Base-by-base conservation (phyloP, 2,113 vertebrate genomes). In the Cairina moschata region DNA sequence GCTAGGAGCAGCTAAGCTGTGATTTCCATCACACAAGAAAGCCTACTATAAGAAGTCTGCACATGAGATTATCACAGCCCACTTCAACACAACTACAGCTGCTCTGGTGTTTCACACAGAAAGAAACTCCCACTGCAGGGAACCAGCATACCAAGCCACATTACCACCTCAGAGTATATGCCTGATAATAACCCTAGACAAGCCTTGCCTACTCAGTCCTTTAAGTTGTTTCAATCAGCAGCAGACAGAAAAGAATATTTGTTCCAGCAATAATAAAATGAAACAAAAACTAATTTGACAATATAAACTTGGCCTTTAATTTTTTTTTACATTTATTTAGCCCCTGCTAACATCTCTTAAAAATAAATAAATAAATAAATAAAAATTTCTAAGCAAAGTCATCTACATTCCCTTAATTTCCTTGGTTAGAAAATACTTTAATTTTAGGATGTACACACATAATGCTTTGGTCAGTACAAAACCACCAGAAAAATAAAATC, bases 141-240 rank as follows among this genome's bases (percentile, higher is more conserved):
- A 91, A 4, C 12, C 36, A 59, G 25, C 28, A 44, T 7, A 56
- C 3, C 4, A 13, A 90, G 21, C 5, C 32, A 42, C 0, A 0
- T 36, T 56, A 28, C 20, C 54, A 55, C 7, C 0, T 0, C 26
- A 23, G 13, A 5, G 18, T 20, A 44, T 8, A 4, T 28, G 48
- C 26, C 42, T 72, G 40, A 67, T 80, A 88, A 48, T 2, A 0
- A 67, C 13, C 23, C 40, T 28, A 42, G 63, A 4, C 50, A 67
- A 42, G 23, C n/a, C 13, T 31, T 11, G 13, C 8, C 44, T 68
- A 12, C 10, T 14, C 15, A 74, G 9, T 29, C 5, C 42, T 86
- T n/a, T 62, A 11, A 8, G 6, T 18, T 44, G 5, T 36, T 81
- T 86, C 28, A 65, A 11, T 55, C 48, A 32, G 34, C 3, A 34